Evolutionary conservation across 2,113 vertebrate species (phyloP), one percentile per base, ranked within the genome.

Genomic region (Nyctibius bracteatus): DNA sequence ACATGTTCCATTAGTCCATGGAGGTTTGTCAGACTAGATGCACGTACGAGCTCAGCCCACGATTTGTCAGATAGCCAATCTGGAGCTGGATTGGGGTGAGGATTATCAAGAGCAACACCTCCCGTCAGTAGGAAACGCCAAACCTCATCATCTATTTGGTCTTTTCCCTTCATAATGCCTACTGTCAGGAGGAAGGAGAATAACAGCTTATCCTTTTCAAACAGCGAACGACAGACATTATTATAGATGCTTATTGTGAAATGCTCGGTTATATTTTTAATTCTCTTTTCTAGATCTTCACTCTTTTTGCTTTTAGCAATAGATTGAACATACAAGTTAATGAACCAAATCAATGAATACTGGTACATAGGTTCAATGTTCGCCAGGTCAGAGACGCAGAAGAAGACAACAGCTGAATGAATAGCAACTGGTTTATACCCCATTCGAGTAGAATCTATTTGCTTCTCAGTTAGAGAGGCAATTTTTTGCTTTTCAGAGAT

Each of bases 341-440:
- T 98, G 96, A 99, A 99, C 99, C 99, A 99, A 14, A 94, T 97
- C 90, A 99, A 67, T 2, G 99, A 99, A 94, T 99, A 99, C 61
- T 99, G 99, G 94, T 99, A 99, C 99, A 99, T 99, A 1, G 99
- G 99, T 72, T 99, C 99, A 6, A 99, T 99, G 96, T 99, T 98
- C 70, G 99, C 99, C 90, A 99, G 93, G 31, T 99, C 99, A 25
- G 99, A 99, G 94, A 99, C 99, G 87, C 99, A 99, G 90, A 99
- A 99, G 97, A 99, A 99, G 61, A 99, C 83, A 84, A 98, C 98
- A 77, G 99, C 98, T 6, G 99, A 99, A 95, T 99, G 99, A 55
- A 98, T 59, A 25, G 99, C 99, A 63, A 99, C 99, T 7, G 99
- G 98, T 30, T 99, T 98, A 91, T 99, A 99, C n/a, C 99, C 98